Evolutionary conservation across 2,113 vertebrate species (phyloP).

Genomic region (Stictonetta naevosa): DNA sequence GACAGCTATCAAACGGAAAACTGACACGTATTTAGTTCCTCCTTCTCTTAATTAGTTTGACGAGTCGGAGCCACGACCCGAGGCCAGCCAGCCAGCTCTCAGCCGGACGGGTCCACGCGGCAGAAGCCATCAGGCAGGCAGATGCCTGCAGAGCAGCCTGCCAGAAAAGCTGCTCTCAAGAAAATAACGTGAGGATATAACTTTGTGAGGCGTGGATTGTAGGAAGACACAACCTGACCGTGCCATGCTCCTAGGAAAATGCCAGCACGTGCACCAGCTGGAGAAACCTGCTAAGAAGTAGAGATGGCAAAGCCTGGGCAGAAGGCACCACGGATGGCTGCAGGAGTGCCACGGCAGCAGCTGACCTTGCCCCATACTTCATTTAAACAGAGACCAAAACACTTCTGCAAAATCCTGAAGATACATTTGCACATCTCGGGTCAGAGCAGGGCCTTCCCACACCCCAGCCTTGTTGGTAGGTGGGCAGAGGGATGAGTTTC

Average conservation of each 20-base stretch:
- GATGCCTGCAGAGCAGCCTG: not conserved
- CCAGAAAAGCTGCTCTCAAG: not conserved
- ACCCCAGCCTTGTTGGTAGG: not conserved
- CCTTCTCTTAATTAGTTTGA: not conserved
- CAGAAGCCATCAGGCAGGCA: not conserved
- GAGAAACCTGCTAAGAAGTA: not conserved
- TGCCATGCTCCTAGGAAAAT: not conserved
- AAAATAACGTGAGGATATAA: not conserved
- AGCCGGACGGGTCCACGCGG: not conserved
- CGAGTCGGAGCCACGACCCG: not conserved
- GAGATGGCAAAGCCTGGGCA: not conserved
- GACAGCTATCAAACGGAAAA: not conserved
- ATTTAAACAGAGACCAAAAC: not conserved
- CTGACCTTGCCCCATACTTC: not conserved
- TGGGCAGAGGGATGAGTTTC: too few relatives aligned
- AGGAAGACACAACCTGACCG: not conserved
- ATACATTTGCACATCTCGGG: not conserved
- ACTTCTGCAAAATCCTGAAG: not conserved
- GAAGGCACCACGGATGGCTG: not conserved
- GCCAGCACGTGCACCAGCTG: accelerated
- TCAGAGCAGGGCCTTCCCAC: not conserved
- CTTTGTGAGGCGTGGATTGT: accelerated
- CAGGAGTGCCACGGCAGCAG: not conserved
- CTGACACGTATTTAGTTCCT: not conserved
- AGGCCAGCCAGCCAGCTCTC: not conserved